These are phyloP conservation scores for Rafetus swinhoei DNA, from an alignment of 2,113 vertebrate genomes.

Conservation along the genomic window DNA sequence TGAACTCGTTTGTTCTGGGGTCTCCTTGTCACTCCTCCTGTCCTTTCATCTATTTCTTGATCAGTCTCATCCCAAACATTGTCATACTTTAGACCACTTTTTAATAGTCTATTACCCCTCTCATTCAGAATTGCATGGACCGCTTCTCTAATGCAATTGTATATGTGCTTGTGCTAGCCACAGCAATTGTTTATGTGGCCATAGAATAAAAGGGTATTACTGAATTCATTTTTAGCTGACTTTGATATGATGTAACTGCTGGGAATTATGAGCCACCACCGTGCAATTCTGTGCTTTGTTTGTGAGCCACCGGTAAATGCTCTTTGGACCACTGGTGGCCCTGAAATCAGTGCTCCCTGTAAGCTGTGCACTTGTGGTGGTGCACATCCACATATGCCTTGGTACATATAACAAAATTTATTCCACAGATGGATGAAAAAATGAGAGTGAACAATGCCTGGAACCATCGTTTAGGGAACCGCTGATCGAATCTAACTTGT, in stretches of 20 bases:
- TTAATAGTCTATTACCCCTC: neutral
- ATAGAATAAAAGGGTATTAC: neutral
- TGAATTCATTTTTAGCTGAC: neutral
- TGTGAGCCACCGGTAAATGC: neutral
- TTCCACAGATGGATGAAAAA: no score
- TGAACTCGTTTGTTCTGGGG: neutral
- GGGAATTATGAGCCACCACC: neutral
- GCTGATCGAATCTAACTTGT: neutral
- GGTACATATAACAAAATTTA: no score
- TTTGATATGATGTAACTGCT: neutral
- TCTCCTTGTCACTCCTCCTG: constrained; percentile 28
- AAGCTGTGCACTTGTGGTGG: no score
- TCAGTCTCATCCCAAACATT: neutral
- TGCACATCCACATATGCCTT: no score
- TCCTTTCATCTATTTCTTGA: neutral
- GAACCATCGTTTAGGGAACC: neutral
- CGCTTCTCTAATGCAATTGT: no score
- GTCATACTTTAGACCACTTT: neutral
- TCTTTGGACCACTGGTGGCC: neutral
- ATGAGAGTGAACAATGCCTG: no score
- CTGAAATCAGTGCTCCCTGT: no score
- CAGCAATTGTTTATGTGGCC: neutral
- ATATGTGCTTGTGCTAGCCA: neutral
- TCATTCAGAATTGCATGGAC: neutral
- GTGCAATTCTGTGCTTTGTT: neutral